These are phyloP conservation scores for Agonopterix alstromeriana DNA, from an alignment of 2,888 invertebrate species.

Conservation along the genomic window DNA sequence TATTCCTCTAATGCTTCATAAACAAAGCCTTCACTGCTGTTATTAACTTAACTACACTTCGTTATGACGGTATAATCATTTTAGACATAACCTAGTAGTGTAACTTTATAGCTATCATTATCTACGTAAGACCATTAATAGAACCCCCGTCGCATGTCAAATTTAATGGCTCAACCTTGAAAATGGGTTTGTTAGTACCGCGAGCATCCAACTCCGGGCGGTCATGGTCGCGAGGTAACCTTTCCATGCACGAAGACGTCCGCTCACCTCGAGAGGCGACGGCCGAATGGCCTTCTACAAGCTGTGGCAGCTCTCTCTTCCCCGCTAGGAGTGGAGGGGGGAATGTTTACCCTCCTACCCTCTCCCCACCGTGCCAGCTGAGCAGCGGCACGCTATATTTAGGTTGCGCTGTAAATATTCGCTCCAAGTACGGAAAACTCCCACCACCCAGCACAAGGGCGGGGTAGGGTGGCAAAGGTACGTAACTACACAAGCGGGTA, in stretches of 20 bases:
- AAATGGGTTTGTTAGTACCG: constrained; percentile 28
- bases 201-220: constrained; percentile 53
- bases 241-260: constrained; percentile 44
- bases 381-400: constrained; percentile 75
- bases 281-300: constrained; percentile 57
- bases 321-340: constrained; percentile 20
- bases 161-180: constrained; percentile 50
- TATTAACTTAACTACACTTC: too few species aligned
- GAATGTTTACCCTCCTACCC: constrained; percentile 62
- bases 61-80: too few species aligned
- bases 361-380: constrained; percentile 62
- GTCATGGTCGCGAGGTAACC: constrained; percentile 59
- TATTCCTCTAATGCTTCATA: too few species aligned
- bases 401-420: constrained; percentile 76
- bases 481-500: constrained; percentile 53
- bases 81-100: too few species aligned
- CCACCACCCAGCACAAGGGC: constrained; percentile 23
- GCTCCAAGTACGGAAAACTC: constrained; percentile 67
- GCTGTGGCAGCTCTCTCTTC: constrained; percentile 13
- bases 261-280: constrained; percentile 53
- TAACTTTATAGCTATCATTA: too few species aligned
- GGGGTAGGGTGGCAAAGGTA: constrained; percentile 29
- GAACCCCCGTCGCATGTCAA: constrained; percentile 25
- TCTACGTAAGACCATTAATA: background rate
- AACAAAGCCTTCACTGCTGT: too few species aligned